These are phyloP conservation scores for Potamilus streckersoni DNA, from an alignment of 1,140 invertebrate species.

Conservation along the genomic window DNA sequence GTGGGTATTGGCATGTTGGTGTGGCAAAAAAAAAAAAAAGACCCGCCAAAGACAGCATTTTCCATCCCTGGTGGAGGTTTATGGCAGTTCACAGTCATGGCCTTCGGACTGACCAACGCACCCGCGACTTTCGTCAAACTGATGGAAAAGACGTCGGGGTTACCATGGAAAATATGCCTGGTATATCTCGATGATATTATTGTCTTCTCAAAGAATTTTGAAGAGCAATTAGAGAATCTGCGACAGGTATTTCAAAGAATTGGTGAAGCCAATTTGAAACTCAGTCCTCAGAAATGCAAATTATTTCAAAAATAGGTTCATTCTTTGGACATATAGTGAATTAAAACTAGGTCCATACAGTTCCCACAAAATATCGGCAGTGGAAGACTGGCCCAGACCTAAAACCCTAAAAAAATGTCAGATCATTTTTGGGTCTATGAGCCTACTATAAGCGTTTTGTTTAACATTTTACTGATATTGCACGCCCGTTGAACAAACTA, in stretches of 20 bases:
- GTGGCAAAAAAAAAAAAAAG: constrained; percentile 45
- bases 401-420: constrained; percentile 2
- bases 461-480: neutral
- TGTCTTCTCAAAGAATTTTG: too few species aligned
- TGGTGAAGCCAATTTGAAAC: too few species aligned
- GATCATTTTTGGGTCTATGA: neutral
- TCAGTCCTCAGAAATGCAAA: neutral
- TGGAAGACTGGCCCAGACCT: too few species aligned
- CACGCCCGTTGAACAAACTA: neutral
- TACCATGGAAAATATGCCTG: too few species aligned
- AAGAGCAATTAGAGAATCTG: too few species aligned
- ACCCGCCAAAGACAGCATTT: constrained; percentile 58
- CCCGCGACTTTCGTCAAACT: too few species aligned
- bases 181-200: too few species aligned
- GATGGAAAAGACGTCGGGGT: too few species aligned
- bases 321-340: constrained; percentile 12
- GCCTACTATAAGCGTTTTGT: constrained; percentile 6
- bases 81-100: too few species aligned
- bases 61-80: too few species aligned
- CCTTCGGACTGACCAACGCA: too few species aligned
- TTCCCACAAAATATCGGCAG: neutral
- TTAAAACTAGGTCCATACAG: neutral
- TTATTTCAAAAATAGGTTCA: neutral
- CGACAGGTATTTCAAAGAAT: too few species aligned
- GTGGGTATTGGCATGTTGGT: constrained; percentile 59